phyloP scores from a whole-genome alignment of 2,797 vertebrate species.

The Adelosebastes latens region DNA sequence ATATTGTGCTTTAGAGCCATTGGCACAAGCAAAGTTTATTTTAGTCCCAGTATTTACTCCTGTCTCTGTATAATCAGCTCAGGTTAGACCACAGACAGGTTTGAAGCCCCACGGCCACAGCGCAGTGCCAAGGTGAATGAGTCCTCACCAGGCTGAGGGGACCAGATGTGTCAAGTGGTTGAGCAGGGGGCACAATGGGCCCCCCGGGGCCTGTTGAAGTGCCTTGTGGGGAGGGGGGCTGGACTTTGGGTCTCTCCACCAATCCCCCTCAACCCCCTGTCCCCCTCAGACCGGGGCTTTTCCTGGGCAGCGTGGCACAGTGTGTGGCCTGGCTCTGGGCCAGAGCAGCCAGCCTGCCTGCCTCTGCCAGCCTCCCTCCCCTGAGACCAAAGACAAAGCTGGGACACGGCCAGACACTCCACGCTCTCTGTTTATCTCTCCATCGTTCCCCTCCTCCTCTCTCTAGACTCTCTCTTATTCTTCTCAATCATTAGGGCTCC shows the following conservation, averaged over 20 bases:
- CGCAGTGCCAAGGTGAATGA: conserved; percentile 32
- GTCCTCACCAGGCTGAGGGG: conserved; percentile 41
- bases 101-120: conserved; percentile 6
- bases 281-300: conserved; percentile 68
- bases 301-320: conserved; percentile 74
- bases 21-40: not conserved
- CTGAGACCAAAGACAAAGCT: conserved; percentile 84
- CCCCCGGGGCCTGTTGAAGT: conserved; percentile 53
- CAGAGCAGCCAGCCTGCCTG: conserved; percentile 76
- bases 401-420: conserved; percentile 76
- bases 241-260: conserved; percentile 29
- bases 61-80: conserved; percentile 21
- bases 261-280: conserved; percentile 26
- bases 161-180: conserved; percentile 74
- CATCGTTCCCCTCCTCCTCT: conserved; percentile 21
- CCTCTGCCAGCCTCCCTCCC: conserved; percentile 77
- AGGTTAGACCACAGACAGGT: conserved; percentile 20
- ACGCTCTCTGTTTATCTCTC: conserved; percentile 55
- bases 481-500: conserved; percentile 9
- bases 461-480: conserved; percentile 12
- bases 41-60: not conserved
- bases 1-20: not conserved
- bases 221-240: conserved; percentile 42
- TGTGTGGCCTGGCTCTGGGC: conserved; percentile 79
- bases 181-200: conserved; percentile 46